Base-by-base conservation (phyloP, 2,888 invertebrate genomes). In the Heliconius charithonia region DNA sequence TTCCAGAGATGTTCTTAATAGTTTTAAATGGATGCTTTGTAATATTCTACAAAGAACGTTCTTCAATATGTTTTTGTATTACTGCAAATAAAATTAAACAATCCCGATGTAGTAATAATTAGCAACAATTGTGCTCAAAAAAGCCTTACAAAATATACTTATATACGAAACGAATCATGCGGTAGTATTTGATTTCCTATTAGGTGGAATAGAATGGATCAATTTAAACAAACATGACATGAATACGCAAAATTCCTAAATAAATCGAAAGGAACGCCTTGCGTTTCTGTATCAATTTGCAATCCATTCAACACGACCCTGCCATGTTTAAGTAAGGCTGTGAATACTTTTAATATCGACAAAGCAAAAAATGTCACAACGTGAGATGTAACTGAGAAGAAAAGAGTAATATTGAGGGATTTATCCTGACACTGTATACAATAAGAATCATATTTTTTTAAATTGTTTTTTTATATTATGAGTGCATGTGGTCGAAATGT, bases 241-340 rank as follows among this genome's bases (percentile, higher is more conserved):
- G 91, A 91, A 92, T 92, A 90, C 88, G 88, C 88, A 89, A 91
- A 91, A 92, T 90, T 91, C 89, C 88, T 89, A 91, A 92, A 92
- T 90, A 91, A 91, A 92, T 90, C 89, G 87, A 85, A 87, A 87
- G 85, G 88, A 89, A 89, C 87, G 88, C 88, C 88, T 88, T 88
- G 87, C 90, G 87, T 88, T 88, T 88, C 88, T 90, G 87, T 89
- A 89, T 90, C 92, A 92, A 92, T 92, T 92, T 92, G 89, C 83
- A 87, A 86, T 85, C 91, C 90, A 92, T 92, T 93, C 92, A 93
- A 83, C 85, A 86, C 78, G 84, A 85, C 87, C 87, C 88, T 86
- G 85, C 86, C 86, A 87, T 45, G 41, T 41, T 25, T 87, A 88
- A 79, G 72, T 83, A 82, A 81, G 76, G 81, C 77, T 80, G 83